Evolutionary conservation across 2,888 invertebrate species (phyloP), one percentile per base, ranked within the genome.

Genomic region (Scrobipalpa costella): DNA sequence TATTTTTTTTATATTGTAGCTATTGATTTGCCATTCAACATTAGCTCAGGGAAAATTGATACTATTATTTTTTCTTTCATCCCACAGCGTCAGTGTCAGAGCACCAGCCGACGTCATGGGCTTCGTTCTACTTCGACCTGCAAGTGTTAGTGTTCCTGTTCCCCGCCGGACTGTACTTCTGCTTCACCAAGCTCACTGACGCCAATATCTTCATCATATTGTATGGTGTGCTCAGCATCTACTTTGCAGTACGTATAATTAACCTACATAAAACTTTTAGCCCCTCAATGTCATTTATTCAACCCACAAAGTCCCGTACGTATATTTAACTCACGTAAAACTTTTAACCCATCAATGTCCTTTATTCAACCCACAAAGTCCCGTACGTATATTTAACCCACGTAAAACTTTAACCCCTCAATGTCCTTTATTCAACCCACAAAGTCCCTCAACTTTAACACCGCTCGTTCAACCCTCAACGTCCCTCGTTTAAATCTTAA

Each of bases 101-200:
- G 90, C 99, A 99, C 94, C 99, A 99, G 89, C 99, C 99, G 0
- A 99, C 99, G 1, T 97, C 98, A 0, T 99, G 99, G 99, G 97
- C 97, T 60, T 98, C 98, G 0, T 99, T 99, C 92, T 99, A 98
- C 92, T 99, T 99, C 86, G 99, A 99, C 92, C 93, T 99, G 62
- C 97, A 99, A 88, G 95, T 99, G 70, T 92, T 99, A 60, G 98
- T 98, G 67, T 98, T 99, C 86, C 93, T 99, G 70, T 99, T 99
- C 86, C 99, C 98, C 40, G 98, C 97, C 52, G 99, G 99, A 2
- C 93, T 99, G 63, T 99, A 99, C 90, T 98, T 98, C 90, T 99
- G 99, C 88, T 99, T 99, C 91, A 95, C 95, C 63, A 95, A 97
- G 74, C 92, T 99, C 68, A 97, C 98, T 0, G 99, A 99, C 81